Percentiles rank a stretch among this genome's conserved stretches.
These are phyloP conservation scores for Tragelaphus eurycerus DNA, from an alignment of 2,797 vertebrate genomes.

Conservation along the genomic window DNA sequence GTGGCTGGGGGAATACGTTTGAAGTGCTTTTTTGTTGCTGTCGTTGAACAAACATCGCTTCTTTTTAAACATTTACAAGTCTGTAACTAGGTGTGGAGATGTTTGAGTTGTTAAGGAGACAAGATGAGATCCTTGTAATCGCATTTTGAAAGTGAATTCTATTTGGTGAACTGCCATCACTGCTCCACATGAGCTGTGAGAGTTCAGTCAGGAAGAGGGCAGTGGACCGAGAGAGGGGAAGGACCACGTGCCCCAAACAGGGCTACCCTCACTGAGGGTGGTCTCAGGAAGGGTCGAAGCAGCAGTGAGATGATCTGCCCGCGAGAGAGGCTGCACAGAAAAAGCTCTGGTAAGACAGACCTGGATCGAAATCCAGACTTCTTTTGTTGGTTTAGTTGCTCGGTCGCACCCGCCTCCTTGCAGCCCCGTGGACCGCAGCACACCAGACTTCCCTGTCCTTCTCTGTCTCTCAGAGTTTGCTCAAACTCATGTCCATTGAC, in stretches of 20 bases:
- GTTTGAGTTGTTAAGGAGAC: not conserved
- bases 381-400: not conserved
- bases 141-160: not conserved
- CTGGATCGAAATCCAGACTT: not conserved
- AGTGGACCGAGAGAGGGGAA: not conserved
- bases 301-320: not conserved
- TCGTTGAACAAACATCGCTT: not conserved
- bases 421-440: not conserved
- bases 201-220: not conserved
- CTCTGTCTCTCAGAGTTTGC: not conserved
- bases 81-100: not conserved
- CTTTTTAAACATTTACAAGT: not conserved
- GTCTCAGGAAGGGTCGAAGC: not conserved
- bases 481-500: not conserved
- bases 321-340: not conserved
- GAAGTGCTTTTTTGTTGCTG: not conserved
- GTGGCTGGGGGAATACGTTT: not conserved
- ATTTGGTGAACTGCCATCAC: not conserved
- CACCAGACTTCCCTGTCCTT: not conserved
- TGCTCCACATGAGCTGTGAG: not conserved
- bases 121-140: not conserved
- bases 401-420: accelerated
- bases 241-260: not conserved
- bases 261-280: not conserved
- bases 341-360: not conserved